Percentiles rank a stretch among this genome's conserved stretches.
phyloP scores from a whole-genome alignment of 1,140 invertebrate genomes.

The Cyclina sinensis region DNA sequence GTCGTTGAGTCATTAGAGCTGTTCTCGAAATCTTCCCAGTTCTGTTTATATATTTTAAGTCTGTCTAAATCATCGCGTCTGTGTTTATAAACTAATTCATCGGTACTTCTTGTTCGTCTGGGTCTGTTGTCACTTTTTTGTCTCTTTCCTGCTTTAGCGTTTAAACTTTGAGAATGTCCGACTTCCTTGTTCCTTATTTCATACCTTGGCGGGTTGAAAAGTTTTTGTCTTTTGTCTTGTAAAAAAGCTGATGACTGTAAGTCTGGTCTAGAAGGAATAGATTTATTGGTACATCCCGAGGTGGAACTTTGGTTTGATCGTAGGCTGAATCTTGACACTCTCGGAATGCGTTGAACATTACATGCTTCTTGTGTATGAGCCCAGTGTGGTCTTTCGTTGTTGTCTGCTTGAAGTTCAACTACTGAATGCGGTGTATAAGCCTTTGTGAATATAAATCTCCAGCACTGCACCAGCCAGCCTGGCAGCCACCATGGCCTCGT shows the following conservation, averaged over 20 bases:
- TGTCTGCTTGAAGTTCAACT: background rate
- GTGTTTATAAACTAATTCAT: background rate
- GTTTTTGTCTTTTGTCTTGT: background rate
- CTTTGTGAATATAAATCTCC: constrained; percentile 44
- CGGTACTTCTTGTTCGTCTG: constrained; percentile 11
- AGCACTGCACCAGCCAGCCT: constrained; percentile 37
- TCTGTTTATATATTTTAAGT: constrained; percentile 33
- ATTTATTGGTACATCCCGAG: background rate
- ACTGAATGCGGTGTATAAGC: constrained; percentile 55
- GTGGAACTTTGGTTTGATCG: constrained; percentile 1
- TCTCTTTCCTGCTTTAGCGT: background rate
- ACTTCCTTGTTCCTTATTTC: background rate
- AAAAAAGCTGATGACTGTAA: background rate
- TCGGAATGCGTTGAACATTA: constrained; percentile 37
- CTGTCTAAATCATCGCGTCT: constrained; percentile 25
- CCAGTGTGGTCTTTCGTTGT: constrained; percentile 18
- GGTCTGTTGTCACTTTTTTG: background rate
- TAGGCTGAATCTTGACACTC: constrained; percentile 16
- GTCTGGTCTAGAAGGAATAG: background rate
- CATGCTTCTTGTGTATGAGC: constrained; percentile 49
- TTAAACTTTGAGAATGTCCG: background rate
- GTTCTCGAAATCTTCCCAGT: constrained; percentile 33
- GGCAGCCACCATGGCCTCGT: constrained; percentile 41
- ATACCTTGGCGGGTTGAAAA: background rate
- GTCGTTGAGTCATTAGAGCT: background rate